phyloP scores from a whole-genome alignment of 2,113 vertebrate species.

The Ardeotis arabs region DNA sequence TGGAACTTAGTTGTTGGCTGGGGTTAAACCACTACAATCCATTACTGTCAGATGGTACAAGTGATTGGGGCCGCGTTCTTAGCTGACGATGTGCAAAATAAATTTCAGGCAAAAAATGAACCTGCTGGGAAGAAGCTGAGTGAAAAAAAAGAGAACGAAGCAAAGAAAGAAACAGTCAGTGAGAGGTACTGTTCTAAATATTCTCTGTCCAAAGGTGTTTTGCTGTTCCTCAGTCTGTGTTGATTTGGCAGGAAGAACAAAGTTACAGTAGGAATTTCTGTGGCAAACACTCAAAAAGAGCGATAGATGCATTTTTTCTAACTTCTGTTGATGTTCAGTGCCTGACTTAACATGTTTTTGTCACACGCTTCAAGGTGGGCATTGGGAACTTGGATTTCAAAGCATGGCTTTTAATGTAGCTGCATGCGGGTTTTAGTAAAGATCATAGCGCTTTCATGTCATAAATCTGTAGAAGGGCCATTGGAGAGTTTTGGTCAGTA shows the following conservation, averaged over 20 bases:
- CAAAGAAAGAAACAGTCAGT: constrained; percentile 77
- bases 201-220: constrained; percentile 64
- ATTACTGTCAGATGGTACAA: neutral
- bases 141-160: constrained; percentile 84
- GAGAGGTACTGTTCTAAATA: constrained; percentile 78
- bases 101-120: constrained; percentile 92
- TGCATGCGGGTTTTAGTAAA: neutral
- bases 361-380: neutral
- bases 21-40: too few relatives aligned
- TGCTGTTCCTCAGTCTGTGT: neutral
- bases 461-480: neutral
- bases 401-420: neutral
- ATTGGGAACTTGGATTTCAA: neutral
- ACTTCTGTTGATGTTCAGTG: neutral
- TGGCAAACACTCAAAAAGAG: neutral
- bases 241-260: neutral
- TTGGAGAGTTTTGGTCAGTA: neutral
- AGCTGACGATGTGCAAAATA: constrained; percentile 3
- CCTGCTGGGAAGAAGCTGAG: constrained; percentile 90
- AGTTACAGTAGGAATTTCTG: neutral
- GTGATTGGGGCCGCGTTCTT: neutral
- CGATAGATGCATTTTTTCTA: neutral
- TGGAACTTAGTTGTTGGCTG: too few relatives aligned
- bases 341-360: neutral
- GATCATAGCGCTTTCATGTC: neutral